Evolutionary conservation across 2,888 invertebrate species (phyloP).

Genomic region (Lamellibrachia satsuma): DNA sequence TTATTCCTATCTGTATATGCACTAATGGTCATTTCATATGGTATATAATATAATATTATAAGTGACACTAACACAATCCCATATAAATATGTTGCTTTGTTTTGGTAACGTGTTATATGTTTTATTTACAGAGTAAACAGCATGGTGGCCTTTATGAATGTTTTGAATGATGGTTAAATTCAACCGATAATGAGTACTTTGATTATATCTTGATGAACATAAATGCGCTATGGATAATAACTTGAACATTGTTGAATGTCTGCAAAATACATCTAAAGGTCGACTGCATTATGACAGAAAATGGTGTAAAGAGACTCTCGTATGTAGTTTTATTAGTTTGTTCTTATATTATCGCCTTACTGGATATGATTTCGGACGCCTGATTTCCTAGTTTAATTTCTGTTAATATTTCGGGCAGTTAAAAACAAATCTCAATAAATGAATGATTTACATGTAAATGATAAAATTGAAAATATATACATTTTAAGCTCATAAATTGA

Average conservation of each 20-base stretch:
- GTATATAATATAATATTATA: not conserved
- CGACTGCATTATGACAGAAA: not conserved
- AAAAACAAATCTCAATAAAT: too few species aligned
- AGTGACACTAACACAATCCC: not conserved
- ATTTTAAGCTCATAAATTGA: too few species aligned
- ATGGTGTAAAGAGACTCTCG: not conserved
- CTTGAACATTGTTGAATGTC: constrained; percentile 6
- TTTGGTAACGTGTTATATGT: not conserved
- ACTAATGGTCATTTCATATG: not conserved
- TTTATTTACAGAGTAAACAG: constrained; percentile 9
- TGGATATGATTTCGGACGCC: too few species aligned
- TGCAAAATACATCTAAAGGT: constrained; percentile 10
- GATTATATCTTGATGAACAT: not conserved
- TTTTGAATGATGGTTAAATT: not conserved
- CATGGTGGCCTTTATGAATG: not conserved
- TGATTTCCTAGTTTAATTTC: too few species aligned
- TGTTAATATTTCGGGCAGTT: too few species aligned
- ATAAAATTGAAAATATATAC: too few species aligned
- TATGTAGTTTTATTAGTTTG: not conserved
- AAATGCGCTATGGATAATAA: not conserved
- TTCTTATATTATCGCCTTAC: not conserved
- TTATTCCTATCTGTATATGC: not conserved
- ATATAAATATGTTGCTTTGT: not conserved
- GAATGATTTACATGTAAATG: too few species aligned
- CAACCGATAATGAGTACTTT: not conserved